Base-by-base conservation (phyloP, 2,113 vertebrate genomes). In the Lamprotornis superbus region DNA sequence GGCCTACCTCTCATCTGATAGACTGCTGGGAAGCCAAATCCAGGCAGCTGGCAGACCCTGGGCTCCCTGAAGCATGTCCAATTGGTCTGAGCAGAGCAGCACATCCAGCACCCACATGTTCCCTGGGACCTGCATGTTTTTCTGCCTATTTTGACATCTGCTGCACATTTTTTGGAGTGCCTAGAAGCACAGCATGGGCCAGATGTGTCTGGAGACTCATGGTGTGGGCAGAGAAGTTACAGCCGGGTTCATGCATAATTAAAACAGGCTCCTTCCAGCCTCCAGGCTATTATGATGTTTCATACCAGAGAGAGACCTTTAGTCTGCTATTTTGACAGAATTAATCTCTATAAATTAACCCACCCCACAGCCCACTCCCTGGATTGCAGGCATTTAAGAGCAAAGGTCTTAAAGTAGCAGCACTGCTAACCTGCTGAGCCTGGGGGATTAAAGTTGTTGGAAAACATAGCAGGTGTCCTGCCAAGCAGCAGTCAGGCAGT, bases 221-320 rank as follows among this genome's bases (percentile, higher is more conserved):
- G 64, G n/a, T 10, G 22, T 83, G 60, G 90, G 87, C 71, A 68
- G 82, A 93, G 68, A 81, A 94, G 82, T 67, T 95, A 52, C 52
- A 92, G 82, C 12, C 3, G 1, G 65, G 82, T 86, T 96, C 94
- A 94, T 93, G 74, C 65, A 90, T 95, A 92, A 96, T 94, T 92
- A 83, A 93, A 75, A 83, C 10, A 67, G 68, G 31, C 55, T 92
- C 33, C 68, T 93, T 95, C 87, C 67, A 95, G 55, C 90, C 92
- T 94, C 47, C 56, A 59, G 79, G 75, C 85, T 93, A 56, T 86
- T 90, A 30, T 13, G 71, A 80, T 75, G 78, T 73, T 68, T 94
- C 85, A 73, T 77, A 86, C 40, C 83, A 90, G 63, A 91, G 49
- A 76, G 40, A 93, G 53, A 70, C 85, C 82, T 95, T 87, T 90